These are phyloP conservation scores for Nipponia nippon DNA, from an alignment of 2,113 vertebrate genomes.

Conservation along the genomic window DNA sequence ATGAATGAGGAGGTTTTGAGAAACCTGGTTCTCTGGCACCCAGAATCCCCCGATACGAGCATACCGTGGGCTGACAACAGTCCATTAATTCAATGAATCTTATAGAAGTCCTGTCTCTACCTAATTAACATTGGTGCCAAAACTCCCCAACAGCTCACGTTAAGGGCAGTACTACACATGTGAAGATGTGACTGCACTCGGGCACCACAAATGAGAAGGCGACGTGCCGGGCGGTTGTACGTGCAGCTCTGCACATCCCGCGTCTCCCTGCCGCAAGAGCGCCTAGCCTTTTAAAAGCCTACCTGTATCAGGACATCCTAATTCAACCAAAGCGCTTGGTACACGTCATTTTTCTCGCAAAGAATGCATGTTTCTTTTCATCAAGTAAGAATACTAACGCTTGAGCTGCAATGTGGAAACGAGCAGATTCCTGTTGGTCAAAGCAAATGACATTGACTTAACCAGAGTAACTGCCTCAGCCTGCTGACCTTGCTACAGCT, in stretches of 20 bases:
- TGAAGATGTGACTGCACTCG: neutral
- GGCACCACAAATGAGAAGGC: neutral
- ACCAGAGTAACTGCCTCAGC: neutral
- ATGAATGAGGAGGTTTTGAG: neutral
- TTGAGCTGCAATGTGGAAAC: neutral
- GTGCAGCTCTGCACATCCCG: neutral
- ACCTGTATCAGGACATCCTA: neutral
- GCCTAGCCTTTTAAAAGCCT: neutral
- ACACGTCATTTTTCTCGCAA: neutral
- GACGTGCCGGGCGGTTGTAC: fast-evolving
- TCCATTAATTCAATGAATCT: neutral
- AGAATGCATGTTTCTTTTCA: neutral
- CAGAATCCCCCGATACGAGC: neutral
- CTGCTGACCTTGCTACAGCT: neutral
- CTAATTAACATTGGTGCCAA: neutral
- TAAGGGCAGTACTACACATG: no score
- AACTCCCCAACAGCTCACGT: neutral
- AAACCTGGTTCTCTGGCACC: neutral
- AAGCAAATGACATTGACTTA: neutral
- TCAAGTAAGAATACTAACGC: neutral
- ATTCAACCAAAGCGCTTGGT: neutral
- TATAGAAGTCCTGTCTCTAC: neutral
- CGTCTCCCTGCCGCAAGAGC: neutral
- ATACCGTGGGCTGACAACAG: fast-evolving
- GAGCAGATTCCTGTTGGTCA: neutral